These are phyloP conservation scores for Ephydatia muelleri DNA, from an alignment of 37 sponge, comb jelly and placozoan species.

Conservation along the genomic window DNA sequence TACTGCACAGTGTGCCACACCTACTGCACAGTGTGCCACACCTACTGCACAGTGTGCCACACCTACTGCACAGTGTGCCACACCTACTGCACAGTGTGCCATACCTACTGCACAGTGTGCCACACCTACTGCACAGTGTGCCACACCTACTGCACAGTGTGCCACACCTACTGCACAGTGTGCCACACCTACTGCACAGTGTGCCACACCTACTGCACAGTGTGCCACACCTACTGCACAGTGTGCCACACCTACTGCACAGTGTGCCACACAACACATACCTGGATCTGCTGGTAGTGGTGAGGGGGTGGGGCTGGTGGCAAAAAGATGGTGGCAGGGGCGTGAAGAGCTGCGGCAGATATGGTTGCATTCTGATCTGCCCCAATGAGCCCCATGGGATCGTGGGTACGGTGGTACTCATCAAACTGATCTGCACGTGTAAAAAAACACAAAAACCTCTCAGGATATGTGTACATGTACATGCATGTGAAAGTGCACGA, in stretches of 20 bases:
- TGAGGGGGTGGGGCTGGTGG: conserved; percentile 74
- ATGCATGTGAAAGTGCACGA: too few species aligned
- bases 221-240: background rate
- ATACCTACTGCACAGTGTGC: too few species aligned
- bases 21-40: too few species aligned
- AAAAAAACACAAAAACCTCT: too few species aligned
- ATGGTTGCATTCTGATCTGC: conserved; percentile 59
- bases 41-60: too few species aligned
- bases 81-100: too few species aligned
- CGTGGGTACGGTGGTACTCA: conserved; percentile 87
- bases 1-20: too few species aligned
- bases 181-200: too few species aligned
- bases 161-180: too few species aligned
- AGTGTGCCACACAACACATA: background rate
- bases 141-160: too few species aligned
- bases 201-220: background rate
- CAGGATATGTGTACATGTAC: conserved; percentile 11
- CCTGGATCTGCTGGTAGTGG: conserved; percentile 37
- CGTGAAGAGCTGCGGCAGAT: conserved; percentile 81
- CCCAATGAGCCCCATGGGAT: conserved; percentile 87
- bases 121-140: too few species aligned
- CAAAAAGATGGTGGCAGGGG: conserved; percentile 90
- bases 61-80: too few species aligned
- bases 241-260: background rate
- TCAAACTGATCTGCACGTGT: conserved; percentile 29